A percentile compares a stretch with the other conserved stretches of the same genome.
These are phyloP conservation scores for Pedionomus torquatus DNA, from an alignment of 2,113 vertebrate species.

Conservation along the genomic window DNA sequence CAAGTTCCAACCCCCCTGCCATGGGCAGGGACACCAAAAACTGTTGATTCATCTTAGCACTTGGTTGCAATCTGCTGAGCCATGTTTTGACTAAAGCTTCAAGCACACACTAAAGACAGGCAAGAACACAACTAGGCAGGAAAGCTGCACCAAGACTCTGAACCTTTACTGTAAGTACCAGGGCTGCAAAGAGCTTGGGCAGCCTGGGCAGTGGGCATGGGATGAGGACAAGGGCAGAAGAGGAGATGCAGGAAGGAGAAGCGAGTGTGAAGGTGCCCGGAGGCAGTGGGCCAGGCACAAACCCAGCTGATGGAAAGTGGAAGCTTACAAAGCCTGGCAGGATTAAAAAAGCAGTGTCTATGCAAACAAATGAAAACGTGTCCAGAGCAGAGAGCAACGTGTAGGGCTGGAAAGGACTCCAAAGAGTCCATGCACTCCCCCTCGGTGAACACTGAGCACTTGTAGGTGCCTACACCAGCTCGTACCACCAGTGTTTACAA, in stretches of 20 bases:
- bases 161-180: background rate
- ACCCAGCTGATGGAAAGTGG: background rate
- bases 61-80: background rate
- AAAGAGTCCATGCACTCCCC: fast-evolving
- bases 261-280: background rate
- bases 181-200: background rate
- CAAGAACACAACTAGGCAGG: background rate
- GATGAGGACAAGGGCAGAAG: background rate
- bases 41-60: background rate
- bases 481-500: background rate
- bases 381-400: background rate
- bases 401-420: background rate
- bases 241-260: background rate
- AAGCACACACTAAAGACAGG: background rate
- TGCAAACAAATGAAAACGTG: background rate
- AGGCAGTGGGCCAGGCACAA: background rate
- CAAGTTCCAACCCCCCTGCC: too few relatives aligned
- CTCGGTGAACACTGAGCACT: background rate
- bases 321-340: background rate
- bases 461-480: background rate
- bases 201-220: fast-evolving
- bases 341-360: background rate
- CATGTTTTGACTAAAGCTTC: background rate
- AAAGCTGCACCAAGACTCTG: background rate
- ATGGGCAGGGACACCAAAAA: too few relatives aligned